Evolutionary conservation across 1,140 invertebrate species (phyloP), one percentile per base, ranked within the genome.

Genomic region (Solen grandis): DNA sequence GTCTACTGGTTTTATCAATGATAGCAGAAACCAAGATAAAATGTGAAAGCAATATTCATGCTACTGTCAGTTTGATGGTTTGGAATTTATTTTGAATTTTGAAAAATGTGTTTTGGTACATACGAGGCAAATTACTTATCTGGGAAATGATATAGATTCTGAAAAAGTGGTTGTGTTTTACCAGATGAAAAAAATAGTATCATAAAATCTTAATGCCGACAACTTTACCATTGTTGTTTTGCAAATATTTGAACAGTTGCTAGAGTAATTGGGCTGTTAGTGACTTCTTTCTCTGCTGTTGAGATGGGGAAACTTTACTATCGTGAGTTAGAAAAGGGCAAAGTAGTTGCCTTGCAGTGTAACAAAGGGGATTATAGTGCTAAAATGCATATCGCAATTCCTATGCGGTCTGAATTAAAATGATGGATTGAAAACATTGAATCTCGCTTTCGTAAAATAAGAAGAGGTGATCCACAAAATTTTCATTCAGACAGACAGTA

Each of bases 221-320:
- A 68, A 10, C 14, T 68, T 10, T 46, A 27, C 4, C 25, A 36
- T 0, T 0, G 19, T 5, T 13, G n/a, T 31, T 2, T 4, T 27
- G 33, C 36, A 22, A 16, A 16, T 22, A 76, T 76, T 14, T 54
- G 74, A 52, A 4, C 1, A 25, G 59, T 76, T 16, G 46, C 74
- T 10, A 27, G 41, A 55, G 74, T 66, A 10, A 52, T 76, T 22
- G 36, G 60, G 0, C 36, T 76, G 27, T 54, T 76, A 33, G 62
- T 65, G 0, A 5, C 46, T 22, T n/a, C 16, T 66, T 76, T 66
- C 35, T 76, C 74, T 25, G 74, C 50, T 41, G 74, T 76, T 54
- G 62, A 76, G n/a, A 29, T 22, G 35, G 74, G 60, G 35, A 52
- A 52, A 66, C 1, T 65, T 19, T 35, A 76, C 36, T 76, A 54